Conservation (phyloP, 2,888 invertebrate genomes). For the Rhagonycha lutea region DNA sequence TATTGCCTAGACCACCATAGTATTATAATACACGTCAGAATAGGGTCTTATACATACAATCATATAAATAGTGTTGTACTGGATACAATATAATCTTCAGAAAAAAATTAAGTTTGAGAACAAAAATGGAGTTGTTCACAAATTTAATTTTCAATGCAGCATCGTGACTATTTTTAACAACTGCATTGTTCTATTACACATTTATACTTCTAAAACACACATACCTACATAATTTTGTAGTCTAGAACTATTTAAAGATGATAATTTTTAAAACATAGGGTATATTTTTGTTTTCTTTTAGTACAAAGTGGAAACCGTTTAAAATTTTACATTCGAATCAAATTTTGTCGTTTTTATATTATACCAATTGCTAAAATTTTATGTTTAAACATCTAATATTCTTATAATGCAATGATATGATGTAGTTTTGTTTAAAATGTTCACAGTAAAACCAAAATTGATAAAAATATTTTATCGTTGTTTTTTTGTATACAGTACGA, state of each 20-base stretch:
- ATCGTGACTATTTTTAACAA: constrained; percentile 16
- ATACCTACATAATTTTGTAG: constrained; percentile 37
- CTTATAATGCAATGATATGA: constrained; percentile 37
- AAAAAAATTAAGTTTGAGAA: constrained; percentile 23
- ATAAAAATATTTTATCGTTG: constrained; percentile 23
- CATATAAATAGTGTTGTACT: constrained; percentile 25
- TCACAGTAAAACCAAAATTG: constrained; percentile 32
- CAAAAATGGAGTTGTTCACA: neutral
- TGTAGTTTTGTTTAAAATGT: constrained; percentile 37
- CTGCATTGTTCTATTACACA: constrained; percentile 36
- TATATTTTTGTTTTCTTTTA: constrained; percentile 14
- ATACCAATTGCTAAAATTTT: constrained; percentile 27
- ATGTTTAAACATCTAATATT: constrained; percentile 19
- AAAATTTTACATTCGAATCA: constrained; percentile 2
- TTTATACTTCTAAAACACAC: constrained; percentile 41
- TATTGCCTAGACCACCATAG: constrained; percentile 59
- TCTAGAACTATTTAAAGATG: constrained; percentile 41
- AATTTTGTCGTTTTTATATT: constrained; percentile 18
- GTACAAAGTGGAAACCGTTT: constrained; percentile 17
- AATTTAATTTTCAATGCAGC: constrained; percentile 24
- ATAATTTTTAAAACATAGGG: constrained; percentile 32
- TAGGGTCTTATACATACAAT: constrained; percentile 51
- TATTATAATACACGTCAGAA: constrained; percentile 55
- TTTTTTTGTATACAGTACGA: constrained; percentile 26
- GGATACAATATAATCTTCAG: constrained; percentile 32